These are phyloP conservation scores for Himalopsyche japonica DNA, from an alignment of 2,888 invertebrate genomes.

Conservation along the genomic window DNA sequence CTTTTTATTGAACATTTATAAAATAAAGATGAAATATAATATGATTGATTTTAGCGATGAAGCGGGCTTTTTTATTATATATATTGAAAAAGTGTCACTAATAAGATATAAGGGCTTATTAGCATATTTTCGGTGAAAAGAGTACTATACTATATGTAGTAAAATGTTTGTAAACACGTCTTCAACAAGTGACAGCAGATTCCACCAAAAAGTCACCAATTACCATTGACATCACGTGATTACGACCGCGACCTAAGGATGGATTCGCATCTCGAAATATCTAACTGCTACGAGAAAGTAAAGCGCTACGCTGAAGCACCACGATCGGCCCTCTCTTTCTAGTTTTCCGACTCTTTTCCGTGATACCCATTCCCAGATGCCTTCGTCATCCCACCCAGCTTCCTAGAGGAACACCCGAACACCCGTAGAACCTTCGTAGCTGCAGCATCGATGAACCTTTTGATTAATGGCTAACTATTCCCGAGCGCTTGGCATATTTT, in stretches of 20 bases:
- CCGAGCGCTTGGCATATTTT: too few species aligned
- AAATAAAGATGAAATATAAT: too few species aligned
- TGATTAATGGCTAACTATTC: neutral
- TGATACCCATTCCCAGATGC: constrained; percentile 30
- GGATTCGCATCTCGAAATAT: neutral
- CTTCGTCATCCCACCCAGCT: constrained; percentile 12
- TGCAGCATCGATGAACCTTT: neutral
- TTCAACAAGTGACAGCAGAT: neutral
- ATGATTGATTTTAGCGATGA: too few species aligned
- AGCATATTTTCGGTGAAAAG: neutral
- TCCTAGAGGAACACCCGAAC: constrained; percentile 4
- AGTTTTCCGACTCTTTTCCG: constrained; percentile 45
- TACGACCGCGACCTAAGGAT: neutral
- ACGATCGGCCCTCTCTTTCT: constrained; percentile 37
- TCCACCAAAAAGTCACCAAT: neutral
- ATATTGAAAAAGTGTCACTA: too few species aligned
- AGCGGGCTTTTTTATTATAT: too few species aligned
- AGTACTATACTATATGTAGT: neutral
- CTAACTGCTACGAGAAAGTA: constrained; percentile 1
- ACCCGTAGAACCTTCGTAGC: neutral
- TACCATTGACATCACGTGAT: neutral
- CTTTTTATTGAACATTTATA: too few species aligned
- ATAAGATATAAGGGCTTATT: neutral
- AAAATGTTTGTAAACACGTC: neutral
- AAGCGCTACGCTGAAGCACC: constrained; percentile 39